Evolutionary conservation across 2,888 invertebrate genomes (phyloP).

Genomic region (Achlya flavicornis): DNA sequence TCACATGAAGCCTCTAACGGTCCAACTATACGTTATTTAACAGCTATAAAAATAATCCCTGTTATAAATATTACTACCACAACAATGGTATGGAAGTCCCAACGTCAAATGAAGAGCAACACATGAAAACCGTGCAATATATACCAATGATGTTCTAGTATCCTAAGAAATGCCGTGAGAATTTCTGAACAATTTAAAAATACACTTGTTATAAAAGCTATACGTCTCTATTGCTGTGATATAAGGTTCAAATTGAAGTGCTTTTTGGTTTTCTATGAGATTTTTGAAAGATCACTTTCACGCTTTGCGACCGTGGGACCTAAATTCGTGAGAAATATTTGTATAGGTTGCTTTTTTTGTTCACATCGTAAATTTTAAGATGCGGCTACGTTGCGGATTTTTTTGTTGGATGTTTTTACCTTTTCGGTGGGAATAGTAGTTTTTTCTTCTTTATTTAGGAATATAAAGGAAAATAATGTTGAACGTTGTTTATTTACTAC

Average conservation of each 20-base stretch:
- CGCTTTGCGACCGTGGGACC: constrained; percentile 40
- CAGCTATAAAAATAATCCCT: too few relatives aligned
- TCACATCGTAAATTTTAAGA: constrained; percentile 1
- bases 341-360: constrained; percentile 18
- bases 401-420: constrained; percentile 24
- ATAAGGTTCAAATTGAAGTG: background rate
- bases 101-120: background rate
- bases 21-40: too few relatives aligned
- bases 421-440: constrained; percentile 22
- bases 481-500: too few relatives aligned
- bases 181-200: constrained; percentile 26
- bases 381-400: constrained; percentile 18
- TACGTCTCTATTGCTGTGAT: background rate
- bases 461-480: background rate
- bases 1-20: too few relatives aligned
- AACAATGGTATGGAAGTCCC: too few relatives aligned
- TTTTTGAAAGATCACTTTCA: constrained; percentile 32
- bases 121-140: background rate
- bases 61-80: too few relatives aligned
- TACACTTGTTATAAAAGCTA: background rate
- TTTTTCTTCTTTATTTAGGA: constrained; percentile 11
- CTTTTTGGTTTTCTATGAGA: background rate
- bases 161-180: constrained; percentile 41
- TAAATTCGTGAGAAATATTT: constrained; percentile 42
- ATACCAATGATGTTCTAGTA: constrained; percentile 16